These are phyloP conservation scores for Cheilosia vernalis DNA, from an alignment of 2,888 invertebrate genomes.

Conservation along the genomic window DNA sequence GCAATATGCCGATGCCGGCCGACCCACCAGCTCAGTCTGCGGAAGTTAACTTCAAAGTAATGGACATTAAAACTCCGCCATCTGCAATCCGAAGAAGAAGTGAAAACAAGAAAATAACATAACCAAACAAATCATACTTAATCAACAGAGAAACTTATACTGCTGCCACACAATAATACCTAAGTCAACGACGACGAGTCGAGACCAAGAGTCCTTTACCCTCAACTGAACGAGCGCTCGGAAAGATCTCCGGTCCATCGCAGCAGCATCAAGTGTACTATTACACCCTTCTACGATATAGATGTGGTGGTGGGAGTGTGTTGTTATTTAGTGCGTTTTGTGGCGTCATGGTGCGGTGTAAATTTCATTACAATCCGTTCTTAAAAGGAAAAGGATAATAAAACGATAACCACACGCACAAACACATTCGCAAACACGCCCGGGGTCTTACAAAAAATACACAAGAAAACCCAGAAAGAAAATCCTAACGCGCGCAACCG, in stretches of 20 bases:
- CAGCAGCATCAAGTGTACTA: slow-evolving; percentile 11
- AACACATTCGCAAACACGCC: slow-evolving; percentile 28
- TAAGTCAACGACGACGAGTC: slow-evolving; percentile 17
- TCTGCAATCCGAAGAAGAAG: slow-evolving; percentile 50
- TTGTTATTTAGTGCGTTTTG: slow-evolving; percentile 63
- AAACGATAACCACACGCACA: slow-evolving; percentile 46
- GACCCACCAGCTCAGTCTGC: not conserved
- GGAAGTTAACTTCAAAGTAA: slow-evolving; percentile 36
- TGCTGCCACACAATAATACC: slow-evolving; percentile 48
- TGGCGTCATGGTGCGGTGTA: slow-evolving; percentile 63
- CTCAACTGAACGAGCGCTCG: slow-evolving; percentile 19
- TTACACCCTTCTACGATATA: not conserved
- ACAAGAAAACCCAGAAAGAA: slow-evolving; percentile 13
- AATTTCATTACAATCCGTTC: slow-evolving; percentile 66
- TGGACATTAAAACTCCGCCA: slow-evolving; percentile 62
- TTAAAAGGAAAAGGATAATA: slow-evolving; percentile 67
- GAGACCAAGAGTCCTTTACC: slow-evolving; percentile 44
- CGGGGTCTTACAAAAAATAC: slow-evolving; percentile 19
- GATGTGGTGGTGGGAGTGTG: slow-evolving; percentile 31
- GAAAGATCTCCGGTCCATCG: slow-evolving; percentile 24
- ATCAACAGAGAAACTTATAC: slow-evolving; percentile 60
- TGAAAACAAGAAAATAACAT: slow-evolving; percentile 61
- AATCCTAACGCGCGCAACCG: slow-evolving; percentile 34
- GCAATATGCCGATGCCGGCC: slow-evolving; percentile 25
- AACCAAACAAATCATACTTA: slow-evolving; percentile 69